Percentiles rank a stretch among this genome's conserved stretches.
These are phyloP conservation scores for Asbolus verrucosus DNA, from an alignment of 1,140 invertebrate species.

Conservation along the genomic window DNA sequence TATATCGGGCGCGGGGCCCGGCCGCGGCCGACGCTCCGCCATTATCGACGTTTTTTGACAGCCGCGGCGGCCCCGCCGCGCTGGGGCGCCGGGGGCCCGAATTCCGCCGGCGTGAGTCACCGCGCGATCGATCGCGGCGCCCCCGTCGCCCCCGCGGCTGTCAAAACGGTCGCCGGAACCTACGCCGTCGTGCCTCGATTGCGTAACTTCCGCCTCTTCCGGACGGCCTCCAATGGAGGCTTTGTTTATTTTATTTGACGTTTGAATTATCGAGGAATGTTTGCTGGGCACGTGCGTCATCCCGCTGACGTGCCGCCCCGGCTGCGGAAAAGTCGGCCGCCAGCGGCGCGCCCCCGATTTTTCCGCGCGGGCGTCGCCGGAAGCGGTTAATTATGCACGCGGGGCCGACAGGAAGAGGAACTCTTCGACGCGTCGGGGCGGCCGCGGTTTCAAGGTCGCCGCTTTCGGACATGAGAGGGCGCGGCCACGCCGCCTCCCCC, in stretches of 20 bases:
- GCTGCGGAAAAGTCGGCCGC: neutral
- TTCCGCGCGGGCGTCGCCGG: no score
- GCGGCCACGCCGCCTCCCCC: neutral
- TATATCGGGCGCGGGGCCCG: constrained; percentile 55
- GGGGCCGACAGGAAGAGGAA: no score
- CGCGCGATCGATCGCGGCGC: neutral
- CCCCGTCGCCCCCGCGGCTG: constrained; percentile 1
- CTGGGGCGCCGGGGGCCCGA: neutral
- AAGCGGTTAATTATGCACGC: no score
- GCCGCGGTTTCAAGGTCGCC: neutral
- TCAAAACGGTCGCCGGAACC: neutral
- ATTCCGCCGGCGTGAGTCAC: neutral
- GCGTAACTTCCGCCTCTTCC: neutral
- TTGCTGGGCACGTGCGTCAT: constrained; percentile 6
- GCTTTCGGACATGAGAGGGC: neutral
- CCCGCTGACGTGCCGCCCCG: neutral
- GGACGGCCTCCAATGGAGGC: neutral
- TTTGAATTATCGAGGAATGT: neutral
- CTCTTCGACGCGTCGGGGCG: no score
- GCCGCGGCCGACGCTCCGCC: constrained; percentile 22
- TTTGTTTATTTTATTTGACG: no score
- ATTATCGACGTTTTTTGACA: constrained; percentile 32
- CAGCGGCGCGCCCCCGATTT: constrained; percentile 1
- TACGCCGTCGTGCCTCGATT: neutral
- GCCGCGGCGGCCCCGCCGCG: neutral